Evolutionary conservation across 2,797 vertebrate genomes (phyloP), one percentile per base, ranked within the genome.

Genomic region (Chelidonichthys spinosus): DNA sequence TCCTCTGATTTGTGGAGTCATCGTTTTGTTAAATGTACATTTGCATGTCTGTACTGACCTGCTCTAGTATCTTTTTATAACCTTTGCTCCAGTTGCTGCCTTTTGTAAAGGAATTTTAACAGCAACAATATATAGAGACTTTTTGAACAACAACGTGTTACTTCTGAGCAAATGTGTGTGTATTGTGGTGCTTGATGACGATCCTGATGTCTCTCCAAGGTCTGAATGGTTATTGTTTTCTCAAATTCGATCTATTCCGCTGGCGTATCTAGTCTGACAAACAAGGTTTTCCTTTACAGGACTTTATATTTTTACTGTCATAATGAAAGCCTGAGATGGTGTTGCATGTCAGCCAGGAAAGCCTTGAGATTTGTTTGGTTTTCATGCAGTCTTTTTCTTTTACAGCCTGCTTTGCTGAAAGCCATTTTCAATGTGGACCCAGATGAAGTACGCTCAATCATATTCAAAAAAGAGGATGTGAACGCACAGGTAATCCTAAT

Each of bases 381-480:
- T 66, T 72, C 43, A 59, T 11, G 25, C 46, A 18, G 3, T 60
- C 2, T 83, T 1, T 83, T 65, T 77, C 93, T 89, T 77, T 63
- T 78, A 90, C 94, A 99, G 98, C 97, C 98, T 85, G 95, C 96
- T 80, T 93, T 99, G 95, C 96, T 99, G 92, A 98, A 99, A 97
- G 98, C 98, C 90, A 99, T 99, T 93, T 99, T 99, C 96, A 99
- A 97, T 84, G 97, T 97, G 90, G 98, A 99, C 91, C 97, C 97
- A 42, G 97, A 99, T 90, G 98, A 99, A 96, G 97, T 99, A 82
- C 97, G 97, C 83, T 96, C 97, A 44, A 95, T 99, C 86, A 98
- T 99, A 93, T 98, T 98, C 95, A 98, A 99, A 93, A 99, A 99
- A 86, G 98, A 99, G 96, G 98, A 99, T 92, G 97, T 99, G 90